Evolutionary conservation across 1,140 invertebrate species (phyloP), one percentile per base, ranked within the genome.

Genomic region (Teleopsis dalmanni): DNA sequence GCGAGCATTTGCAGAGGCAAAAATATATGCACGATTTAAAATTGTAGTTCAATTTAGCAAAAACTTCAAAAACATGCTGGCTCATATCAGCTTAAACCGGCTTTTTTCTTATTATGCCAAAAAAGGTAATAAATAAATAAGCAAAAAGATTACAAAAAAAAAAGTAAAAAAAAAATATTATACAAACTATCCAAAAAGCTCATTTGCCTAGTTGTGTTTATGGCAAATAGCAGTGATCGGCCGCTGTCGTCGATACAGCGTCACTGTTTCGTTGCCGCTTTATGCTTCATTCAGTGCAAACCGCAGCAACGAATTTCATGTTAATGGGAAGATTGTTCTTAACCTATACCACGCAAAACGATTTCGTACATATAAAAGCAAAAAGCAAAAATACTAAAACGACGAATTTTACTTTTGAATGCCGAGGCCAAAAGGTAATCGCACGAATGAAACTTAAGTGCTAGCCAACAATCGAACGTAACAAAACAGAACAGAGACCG

Each of bases 281-380:
- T 23, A 6, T 6, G 37, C 7, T 8, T 6, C 25, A 13, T 3
- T 19, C 14, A 13, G 27, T 13, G 27, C 27, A 29, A 29, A 29
- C 27, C 27, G 13, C 27, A 29, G 27, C 27, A 29, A 13, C 13
- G 7, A 13, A 29, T 8, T 18, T 25, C 23, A 16, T 43, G 41
- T 43, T 29, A 37, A 36, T 43, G 48, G 48, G 41, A 43, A 50
- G 41, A 44, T 26, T 27, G 40, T 51, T 46, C 49, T 51, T 51
- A 51, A 51, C 49, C 49, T 51, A 51, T 51, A 46, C 49, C 49
- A 51, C 49, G 29, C 49, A 35, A 46, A 46, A 41, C 34, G 34
- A 50, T 50, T 50, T 31, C 33, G 27, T 29, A 29, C 7, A 29
- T 29, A 29, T 13, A 29, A 29, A 8, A 8, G 27, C 7, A 13